phyloP scores from a whole-genome alignment of 2,113 vertebrate species.

The Eolophus roseicapilla region DNA sequence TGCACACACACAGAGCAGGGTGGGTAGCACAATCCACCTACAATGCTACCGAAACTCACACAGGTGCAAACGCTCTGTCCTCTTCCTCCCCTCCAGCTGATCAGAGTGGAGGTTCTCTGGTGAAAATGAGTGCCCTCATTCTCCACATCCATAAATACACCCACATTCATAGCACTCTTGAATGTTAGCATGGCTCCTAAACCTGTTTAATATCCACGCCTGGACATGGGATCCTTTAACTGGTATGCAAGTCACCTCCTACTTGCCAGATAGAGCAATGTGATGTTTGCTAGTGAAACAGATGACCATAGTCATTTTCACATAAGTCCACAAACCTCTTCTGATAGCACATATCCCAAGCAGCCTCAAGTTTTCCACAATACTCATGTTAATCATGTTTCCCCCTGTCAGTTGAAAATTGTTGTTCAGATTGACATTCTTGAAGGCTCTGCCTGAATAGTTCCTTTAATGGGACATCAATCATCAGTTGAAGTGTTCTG shows the following conservation, averaged over 20 bases:
- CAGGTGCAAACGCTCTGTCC: not conserved
- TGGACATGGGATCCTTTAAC: not conserved
- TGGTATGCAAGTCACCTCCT: not conserved
- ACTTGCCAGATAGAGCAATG: not conserved
- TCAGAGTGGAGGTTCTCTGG: not conserved
- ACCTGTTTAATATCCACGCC: not conserved
- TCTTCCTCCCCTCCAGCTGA: not conserved
- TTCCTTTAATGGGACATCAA: not conserved
- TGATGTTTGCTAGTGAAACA: not conserved
- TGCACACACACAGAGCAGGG: accelerated
- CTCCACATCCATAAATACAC: not conserved
- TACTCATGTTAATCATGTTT: not conserved
- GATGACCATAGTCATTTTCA: not conserved
- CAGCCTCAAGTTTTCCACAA: not conserved
- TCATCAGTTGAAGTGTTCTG: not conserved
- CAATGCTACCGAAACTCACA: not conserved
- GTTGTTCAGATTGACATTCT: not conserved
- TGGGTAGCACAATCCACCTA: not conserved
- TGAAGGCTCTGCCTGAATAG: not conserved
- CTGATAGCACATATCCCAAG: not conserved
- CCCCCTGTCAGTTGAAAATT: not conserved
- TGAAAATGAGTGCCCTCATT: not conserved
- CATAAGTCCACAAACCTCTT: not conserved
- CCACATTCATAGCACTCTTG: not conserved
- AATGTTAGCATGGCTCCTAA: not conserved